Base-by-base conservation (phyloP, 2,888 invertebrate species). In the Malachius bipustulatus region DNA sequence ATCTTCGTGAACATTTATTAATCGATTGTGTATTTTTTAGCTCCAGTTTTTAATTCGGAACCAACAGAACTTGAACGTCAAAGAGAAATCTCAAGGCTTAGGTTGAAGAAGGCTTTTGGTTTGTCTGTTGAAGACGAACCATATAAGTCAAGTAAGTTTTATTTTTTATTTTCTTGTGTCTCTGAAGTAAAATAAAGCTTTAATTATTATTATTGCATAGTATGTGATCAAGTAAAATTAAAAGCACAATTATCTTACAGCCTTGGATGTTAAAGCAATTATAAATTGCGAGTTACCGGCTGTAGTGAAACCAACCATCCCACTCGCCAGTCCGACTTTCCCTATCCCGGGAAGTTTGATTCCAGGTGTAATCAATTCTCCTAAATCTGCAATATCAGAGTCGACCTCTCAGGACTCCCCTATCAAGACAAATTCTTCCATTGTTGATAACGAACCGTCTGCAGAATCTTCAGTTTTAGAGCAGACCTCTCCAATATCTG, bases 31-130 rank as follows among this genome's bases (percentile, higher is more conserved):
- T n/a, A n/a, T n/a, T n/a, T 55, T 47, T 44, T 57, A 74, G 74
- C 73, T 49, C 47, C 63, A 24, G 82, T 82, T 62, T 84, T 83
- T 55, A 81, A 79, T 67, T 81, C 83, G 2, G 83, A 83, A 45
- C 85, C 89, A 26, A 88, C 89, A 10, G 71, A 83, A 39, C 75
- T 84, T 31, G 89, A 90, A 61, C 74, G 82, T 33, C 85, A 88
- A 54, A 74, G 90, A 45, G 90, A 90, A 64, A 87, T 82, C 64
- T 74, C 90, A 36, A 84, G 84, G 46, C 81, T 87, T 55, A 71
- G 93, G 47, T 67, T 91, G 44, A 75, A 82, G 49, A 72, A 82
- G 43, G 85, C 83, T 57, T 85, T 87, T 62, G 85, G 85, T 16
- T 61, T 80, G 40, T 70, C 75, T 13, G 75, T 80, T 39, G 79